Evolutionary conservation across 23 tunicate species (phyloP), one percentile per base, ranked within the genome.

Genomic region (Diplosoma virens): DNA sequence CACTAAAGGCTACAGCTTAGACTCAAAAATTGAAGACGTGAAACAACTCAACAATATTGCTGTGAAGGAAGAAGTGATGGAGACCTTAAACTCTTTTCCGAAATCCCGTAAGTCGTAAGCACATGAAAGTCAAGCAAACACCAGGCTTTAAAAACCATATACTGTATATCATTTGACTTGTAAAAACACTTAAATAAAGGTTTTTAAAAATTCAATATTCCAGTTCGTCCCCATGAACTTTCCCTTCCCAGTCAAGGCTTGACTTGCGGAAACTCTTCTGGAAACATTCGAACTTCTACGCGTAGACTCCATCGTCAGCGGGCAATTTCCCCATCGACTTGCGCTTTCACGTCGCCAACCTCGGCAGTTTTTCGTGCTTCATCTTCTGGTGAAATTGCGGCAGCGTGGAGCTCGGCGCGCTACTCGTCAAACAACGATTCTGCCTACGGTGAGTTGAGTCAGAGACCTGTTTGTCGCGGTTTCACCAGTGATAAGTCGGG

Each of bases 361-460:
- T 4, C 35, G 14, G 30, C 34, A 27, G 25, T 25, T 16, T 29
- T 61, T 27, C 35, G 69, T 61, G 6, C 21, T 34, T 9, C 35
- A 22, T 61, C 69, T 7, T 28, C 69, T 7, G 18, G 35, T 5
- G 69, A 61, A 29, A 28, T 34, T 27, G 69, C 69, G 5, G 69
- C 69, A 2, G 69, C 69, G 6, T 61, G 69, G 69, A 61, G 69
- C 21, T 61, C 69, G 35, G 69, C 35, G 9, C 69, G 69, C 7
- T 61, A 61, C 30, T 61, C 69, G 7, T 61, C 69, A n/a, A 61
- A 61, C 69, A 61, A 61, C 21, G 69, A 61, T 29, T 61, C 69
- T 2, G 69, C 69, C 21, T 61, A 61, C 35, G 69, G 69, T 61
- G 21, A 61, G 69, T 26, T 26, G n/a, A n/a, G n/a, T n/a, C n/a